Evolutionary conservation across 2,113 vertebrate genomes (phyloP).

Genomic region (Tragelaphus imberbis): DNA sequence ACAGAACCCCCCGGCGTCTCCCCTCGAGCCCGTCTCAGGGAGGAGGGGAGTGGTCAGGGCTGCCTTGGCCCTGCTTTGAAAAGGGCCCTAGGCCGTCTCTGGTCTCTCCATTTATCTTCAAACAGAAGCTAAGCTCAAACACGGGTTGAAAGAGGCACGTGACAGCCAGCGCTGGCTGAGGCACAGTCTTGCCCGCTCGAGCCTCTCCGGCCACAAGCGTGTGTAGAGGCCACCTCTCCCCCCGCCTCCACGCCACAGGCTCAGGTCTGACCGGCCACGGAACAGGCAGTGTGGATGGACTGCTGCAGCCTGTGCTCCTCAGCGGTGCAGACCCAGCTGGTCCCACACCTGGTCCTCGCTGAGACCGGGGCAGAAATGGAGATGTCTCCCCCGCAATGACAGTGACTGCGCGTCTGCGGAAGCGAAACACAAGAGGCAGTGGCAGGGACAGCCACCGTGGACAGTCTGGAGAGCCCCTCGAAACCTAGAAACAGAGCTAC

Average conservation of each 20-base stretch:
- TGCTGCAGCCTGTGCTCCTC: rapidly evolving
- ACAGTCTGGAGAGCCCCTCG: not conserved
- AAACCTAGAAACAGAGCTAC: not conserved
- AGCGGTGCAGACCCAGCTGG: rapidly evolving
- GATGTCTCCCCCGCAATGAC: not conserved
- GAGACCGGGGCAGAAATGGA: not conserved
- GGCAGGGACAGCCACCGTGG: not conserved
- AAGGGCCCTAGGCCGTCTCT: not conserved
- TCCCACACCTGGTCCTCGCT: not conserved
- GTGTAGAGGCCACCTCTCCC: not conserved
- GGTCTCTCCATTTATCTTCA: not conserved
- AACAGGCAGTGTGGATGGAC: rapidly evolving
- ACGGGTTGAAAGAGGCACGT: not conserved
- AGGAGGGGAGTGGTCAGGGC: not conserved
- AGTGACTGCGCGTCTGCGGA: too few relatives aligned
- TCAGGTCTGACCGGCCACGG: not conserved
- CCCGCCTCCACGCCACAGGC: not conserved
- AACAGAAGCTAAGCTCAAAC: not conserved
- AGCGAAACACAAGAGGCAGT: not conserved
- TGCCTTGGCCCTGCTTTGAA: not conserved
- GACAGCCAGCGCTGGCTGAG: not conserved
- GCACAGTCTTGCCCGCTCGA: not conserved
- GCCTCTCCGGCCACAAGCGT: not conserved
- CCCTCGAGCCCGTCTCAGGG: not conserved
- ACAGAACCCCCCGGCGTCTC: not conserved